These are phyloP conservation scores for Pseudomugil gertrudae DNA, from an alignment of 2,797 vertebrate genomes.

Conservation along the genomic window DNA sequence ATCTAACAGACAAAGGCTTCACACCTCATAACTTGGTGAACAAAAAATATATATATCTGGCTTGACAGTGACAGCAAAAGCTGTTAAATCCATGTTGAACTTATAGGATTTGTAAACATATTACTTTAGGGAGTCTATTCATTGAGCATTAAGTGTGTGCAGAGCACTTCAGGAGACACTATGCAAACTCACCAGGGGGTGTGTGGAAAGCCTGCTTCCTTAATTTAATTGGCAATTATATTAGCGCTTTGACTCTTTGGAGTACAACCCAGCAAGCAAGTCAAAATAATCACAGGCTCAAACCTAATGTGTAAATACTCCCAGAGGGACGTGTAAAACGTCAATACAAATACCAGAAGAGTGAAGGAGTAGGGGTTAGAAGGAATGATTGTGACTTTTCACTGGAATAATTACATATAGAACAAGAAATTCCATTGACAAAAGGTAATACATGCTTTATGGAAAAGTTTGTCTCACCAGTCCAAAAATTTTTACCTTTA, in stretches of 20 bases:
- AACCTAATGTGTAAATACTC: constrained; percentile 76
- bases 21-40: background rate
- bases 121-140: constrained; percentile 45
- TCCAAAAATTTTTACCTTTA: constrained; percentile 45
- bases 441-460: constrained; percentile 15
- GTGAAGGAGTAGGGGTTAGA: background rate
- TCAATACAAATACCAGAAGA: constrained; percentile 18
- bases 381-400: constrained; percentile 2
- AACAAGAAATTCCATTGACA: constrained; percentile 2
- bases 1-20: background rate
- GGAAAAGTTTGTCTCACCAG: constrained; percentile 34
- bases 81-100: constrained; percentile 36
- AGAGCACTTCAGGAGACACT: constrained; percentile 65
- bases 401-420: constrained; percentile 18
- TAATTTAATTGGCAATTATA: constrained; percentile 83
- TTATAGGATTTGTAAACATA: constrained; percentile 34
- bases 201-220: constrained; percentile 64
- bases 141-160: constrained; percentile 41
- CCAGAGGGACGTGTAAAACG: constrained; percentile 52
- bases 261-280: constrained; percentile 68
- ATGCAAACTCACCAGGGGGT: constrained; percentile 64
- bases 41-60: background rate
- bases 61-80: constrained; percentile 10
- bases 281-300: constrained; percentile 78
- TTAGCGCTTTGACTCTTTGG: constrained; percentile 65